Evolutionary conservation across 2,888 invertebrate species (phyloP), one percentile per base, ranked within the genome.

Genomic region (Conomelus anceps): DNA sequence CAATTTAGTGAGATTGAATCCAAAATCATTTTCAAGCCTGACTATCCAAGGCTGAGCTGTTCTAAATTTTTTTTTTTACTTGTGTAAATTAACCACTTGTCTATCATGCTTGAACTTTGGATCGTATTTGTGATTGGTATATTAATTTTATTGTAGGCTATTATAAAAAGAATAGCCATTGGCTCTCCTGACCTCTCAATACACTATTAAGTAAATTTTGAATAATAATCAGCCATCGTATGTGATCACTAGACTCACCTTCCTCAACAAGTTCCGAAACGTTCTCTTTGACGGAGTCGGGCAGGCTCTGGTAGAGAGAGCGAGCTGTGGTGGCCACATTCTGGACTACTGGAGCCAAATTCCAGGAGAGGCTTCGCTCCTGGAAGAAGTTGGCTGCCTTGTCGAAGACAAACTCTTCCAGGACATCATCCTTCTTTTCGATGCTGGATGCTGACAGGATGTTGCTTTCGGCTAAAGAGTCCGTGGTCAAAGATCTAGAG

Each of bases 321-420:
- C 94, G 93, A 11, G 93, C 93, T 0, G 93, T 92, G 63, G 92
- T 92, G 24, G 93, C 92, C 88, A 94, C 92, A 90, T 93, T 93
- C 88, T 93, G 92, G 90, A 94, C 92, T 20, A 93, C 92, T 1
- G 94, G 93, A 1, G 93, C 93, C 90, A 94, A 93, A 92, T 94
- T 94, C 92, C 94, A 94, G 90, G 93, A 93, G 90, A 95, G 92
- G 20, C 94, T 94, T 91, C 95, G 94, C 92, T 95, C 95, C 87
- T 94, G 93, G 90, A 95, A 94, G 93, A 95, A 95, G 91, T 94
- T 94, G 91, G 90, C 90, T 11, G 94, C 94, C 90, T 94, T 94
- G 89, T 94, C 94, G 90, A 94, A 93, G 90, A 95, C 93, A 91
- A 95, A 96, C 91, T 94, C 94, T 92, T 95, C 94, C 91, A 96